Evolutionary conservation across 2,113 vertebrate species (phyloP).

Genomic region (sheep (Ovis aries)): ARS-UI_Ramb_v3.0 NC_056058.1:36139501-36140000

Average conservation of each 20-base stretch:
- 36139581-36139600: not conserved
- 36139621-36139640: not conserved
- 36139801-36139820: constrained; percentile 33
- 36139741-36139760: not conserved
- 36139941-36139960: constrained; percentile 12
- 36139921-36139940: constrained; percentile 26
- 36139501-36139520: not conserved
- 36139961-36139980: constrained; percentile 25
- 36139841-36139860: constrained; percentile 8
- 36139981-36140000: not conserved
- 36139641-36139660: constrained; percentile 22
- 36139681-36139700: not conserved
- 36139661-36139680: not conserved
- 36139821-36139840: not conserved
- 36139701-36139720: not conserved
- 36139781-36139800: constrained; percentile 17
- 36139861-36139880: not conserved
- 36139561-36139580: not conserved
- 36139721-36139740: not conserved
- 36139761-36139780: constrained; percentile 13
- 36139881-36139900: not conserved
- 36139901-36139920: constrained; percentile 12
- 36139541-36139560: not conserved
- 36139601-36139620: constrained; percentile 25
- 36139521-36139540: not conserved